Conservation (phyloP, 2,888 invertebrate genomes). For the Polyploca ridens region DNA sequence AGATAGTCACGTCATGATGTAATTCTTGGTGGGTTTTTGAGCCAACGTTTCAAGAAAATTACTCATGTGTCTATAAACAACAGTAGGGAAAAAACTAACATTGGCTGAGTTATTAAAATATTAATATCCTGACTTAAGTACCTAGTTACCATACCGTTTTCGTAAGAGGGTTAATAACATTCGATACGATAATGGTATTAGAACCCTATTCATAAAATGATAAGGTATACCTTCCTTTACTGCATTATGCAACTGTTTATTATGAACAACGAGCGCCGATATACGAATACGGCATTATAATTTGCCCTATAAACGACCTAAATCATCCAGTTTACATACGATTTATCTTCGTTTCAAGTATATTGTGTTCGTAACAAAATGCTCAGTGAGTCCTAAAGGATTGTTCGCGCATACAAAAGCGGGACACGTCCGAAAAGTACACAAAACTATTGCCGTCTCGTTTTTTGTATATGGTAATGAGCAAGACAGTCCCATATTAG, state of each 20-base stretch:
- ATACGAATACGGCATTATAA: neutral
- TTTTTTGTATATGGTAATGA: conserved; percentile 35
- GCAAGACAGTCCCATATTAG: conserved; percentile 38
- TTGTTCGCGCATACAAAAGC: conserved; percentile 54
- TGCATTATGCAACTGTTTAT: neutral
- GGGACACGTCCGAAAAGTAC: conserved; percentile 43
- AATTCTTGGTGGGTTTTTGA: conserved; percentile 8
- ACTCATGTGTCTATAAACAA: conserved; percentile 9
- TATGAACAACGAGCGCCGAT: neutral
- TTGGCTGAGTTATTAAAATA: neutral
- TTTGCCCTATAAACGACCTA: neutral
- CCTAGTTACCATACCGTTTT: neutral
- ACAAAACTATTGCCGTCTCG: conserved; percentile 42
- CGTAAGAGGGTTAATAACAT: neutral
- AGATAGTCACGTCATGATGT: conserved; percentile 6
- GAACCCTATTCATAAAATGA: no score
- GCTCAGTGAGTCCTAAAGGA: conserved; percentile 41
- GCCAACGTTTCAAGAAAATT: neutral
- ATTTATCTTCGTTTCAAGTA: conserved; percentile 10
- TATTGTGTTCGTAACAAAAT: conserved; percentile 32
- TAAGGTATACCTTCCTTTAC: no score
- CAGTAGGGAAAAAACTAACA: neutral
- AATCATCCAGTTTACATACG: neutral
- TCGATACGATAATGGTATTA: no score
- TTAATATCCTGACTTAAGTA: neutral